Percentiles rank a stretch among this genome's conserved stretches.
These are phyloP conservation scores for Plagodis dolabraria DNA, from an alignment of 2,888 invertebrate genomes.

Conservation along the genomic window DNA sequence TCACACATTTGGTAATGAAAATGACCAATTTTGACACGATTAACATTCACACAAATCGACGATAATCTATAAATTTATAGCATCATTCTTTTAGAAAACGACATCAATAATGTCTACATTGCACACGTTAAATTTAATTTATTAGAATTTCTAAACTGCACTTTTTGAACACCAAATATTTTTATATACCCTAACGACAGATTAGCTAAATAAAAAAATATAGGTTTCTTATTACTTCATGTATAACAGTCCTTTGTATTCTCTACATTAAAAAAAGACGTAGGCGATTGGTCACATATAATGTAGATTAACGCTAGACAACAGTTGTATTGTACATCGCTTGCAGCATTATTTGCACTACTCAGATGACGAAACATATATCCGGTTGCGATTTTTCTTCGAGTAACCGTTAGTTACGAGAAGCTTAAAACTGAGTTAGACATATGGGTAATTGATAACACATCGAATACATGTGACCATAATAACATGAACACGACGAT, in stretches of 20 bases:
- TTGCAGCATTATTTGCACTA: conserved; percentile 22
- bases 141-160: conserved; percentile 68
- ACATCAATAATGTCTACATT: conserved; percentile 25
- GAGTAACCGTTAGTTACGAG: background rate
- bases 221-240: conserved; percentile 63
- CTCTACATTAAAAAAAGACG: conserved; percentile 68
- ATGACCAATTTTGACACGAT: conserved; percentile 35
- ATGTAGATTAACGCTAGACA: conserved; percentile 49
- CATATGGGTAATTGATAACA: too few relatives aligned
- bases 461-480: too few relatives aligned
- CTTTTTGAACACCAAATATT: conserved; percentile 78
- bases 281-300: conserved; percentile 72
- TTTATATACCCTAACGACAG: conserved; percentile 72
- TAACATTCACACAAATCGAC: conserved; percentile 39
- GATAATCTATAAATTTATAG: conserved; percentile 43
- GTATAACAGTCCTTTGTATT: conserved; percentile 75
- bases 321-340: conserved; percentile 36
- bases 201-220: conserved; percentile 83
- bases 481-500: too few relatives aligned
- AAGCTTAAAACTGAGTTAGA: too few relatives aligned
- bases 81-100: conserved; percentile 34
- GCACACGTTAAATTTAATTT: conserved; percentile 53
- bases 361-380: conserved; percentile 13
- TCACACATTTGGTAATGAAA: conserved; percentile 13
- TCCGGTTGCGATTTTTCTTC: background rate